Base-by-base conservation (phyloP, 2,888 invertebrate genomes). In the Leptarthrus brevirostris region DNA sequence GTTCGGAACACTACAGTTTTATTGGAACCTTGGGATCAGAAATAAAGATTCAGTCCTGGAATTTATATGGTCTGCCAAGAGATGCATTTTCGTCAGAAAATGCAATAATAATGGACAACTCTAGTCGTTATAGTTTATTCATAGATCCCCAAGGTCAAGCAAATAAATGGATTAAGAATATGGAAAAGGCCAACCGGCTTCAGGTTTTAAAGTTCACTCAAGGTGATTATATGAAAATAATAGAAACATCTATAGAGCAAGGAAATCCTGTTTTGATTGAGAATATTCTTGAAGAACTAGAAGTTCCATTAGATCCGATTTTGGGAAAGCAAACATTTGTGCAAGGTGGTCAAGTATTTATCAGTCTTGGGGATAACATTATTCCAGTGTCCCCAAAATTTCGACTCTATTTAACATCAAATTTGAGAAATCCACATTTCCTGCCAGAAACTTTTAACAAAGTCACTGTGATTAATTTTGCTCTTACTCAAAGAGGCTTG, bases 81-180 rank as follows among this genome's bases (percentile, higher is more conserved):
- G 96, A 96, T 83, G 88, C 89, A 10, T 89, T 96, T 79, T 95
- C 95, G 0, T 92, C 94, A 36, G 96, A 96, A 84, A 96, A 95
- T 75, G 95, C 94, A 2, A 93, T 96, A 54, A 89, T 96, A 75
- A 92, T 94, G 76, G 89, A 89, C 49, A 92, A 92, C 84, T 95
- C 96, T 0, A 89, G 91, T 16, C 88, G 96, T 36, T 96, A 95
- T 91, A 95, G 96, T 1, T 88, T 97, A 36, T 92, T 96, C 83
- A 93, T 97, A 77, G 96, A 97, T 86, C 96, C 96, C n/a, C 96
- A 96, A 85, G 93, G 92, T 8, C 96, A 96, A 82, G 96, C 96
- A 30, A 95, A 95, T 81, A 94, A 93, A 82, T 96, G 96, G 96
- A 90, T 96, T 36, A 90, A 93, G 78, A 93, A 93, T 79, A 92